These are phyloP conservation scores for Aphelenchoides fujianensis DNA, from an alignment of 1,140 invertebrate genomes.

Conservation along the genomic window DNA sequence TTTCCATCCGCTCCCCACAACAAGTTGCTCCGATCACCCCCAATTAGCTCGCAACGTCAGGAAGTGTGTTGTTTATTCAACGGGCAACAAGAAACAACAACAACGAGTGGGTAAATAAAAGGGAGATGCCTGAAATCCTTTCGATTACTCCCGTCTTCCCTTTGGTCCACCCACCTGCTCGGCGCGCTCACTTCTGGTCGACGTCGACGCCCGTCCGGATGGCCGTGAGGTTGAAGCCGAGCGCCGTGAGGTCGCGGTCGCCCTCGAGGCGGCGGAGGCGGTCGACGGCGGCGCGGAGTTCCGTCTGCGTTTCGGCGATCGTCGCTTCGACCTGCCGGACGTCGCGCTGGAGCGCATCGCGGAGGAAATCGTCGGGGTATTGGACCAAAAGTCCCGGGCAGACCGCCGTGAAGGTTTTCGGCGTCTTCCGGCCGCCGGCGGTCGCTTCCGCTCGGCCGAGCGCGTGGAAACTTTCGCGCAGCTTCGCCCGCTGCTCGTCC, in stretches of 20 bases:
- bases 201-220: not conserved
- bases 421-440: no score
- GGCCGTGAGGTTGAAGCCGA: not conserved
- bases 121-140: no score
- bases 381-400: constrained; percentile 10
- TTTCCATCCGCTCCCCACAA: no score
- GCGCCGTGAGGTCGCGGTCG: not conserved
- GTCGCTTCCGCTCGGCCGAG: not conserved
- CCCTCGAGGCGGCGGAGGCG: not conserved
- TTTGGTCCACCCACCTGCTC: no score
- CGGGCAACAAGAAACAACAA: no score
- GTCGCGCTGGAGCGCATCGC: not conserved
- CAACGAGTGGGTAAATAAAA: no score
- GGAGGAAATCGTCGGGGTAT: not conserved
- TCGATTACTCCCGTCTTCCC: no score
- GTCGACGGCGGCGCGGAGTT: not conserved
- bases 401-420: constrained; percentile 3
- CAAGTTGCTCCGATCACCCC: no score
- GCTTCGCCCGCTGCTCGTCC: not conserved
- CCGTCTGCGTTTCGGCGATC: not conserved
- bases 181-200: no score
- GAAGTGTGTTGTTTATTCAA: no score
- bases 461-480: not conserved
- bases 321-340: not conserved
- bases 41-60: no score